Base-by-base conservation (phyloP, 2,888 invertebrate genomes). In the Melinaea menophilus region DNA sequence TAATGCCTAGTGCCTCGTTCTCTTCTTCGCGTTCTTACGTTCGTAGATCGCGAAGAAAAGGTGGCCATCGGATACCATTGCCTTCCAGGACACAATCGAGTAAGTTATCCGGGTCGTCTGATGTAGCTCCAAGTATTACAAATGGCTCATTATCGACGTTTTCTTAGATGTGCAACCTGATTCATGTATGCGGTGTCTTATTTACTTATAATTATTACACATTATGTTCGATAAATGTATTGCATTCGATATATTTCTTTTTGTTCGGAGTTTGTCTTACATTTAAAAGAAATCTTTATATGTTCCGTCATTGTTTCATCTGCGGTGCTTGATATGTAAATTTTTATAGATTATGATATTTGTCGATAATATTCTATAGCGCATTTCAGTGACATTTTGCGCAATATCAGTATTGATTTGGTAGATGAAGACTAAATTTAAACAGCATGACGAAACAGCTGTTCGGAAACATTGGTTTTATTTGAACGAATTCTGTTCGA, bases 1-100 rank as follows among this genome's bases (percentile, higher is more conserved):
- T 94, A 92, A 96, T 97, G 97, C 97, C 97, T 93, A 97, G 97
- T 94, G 97, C 97, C 92, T 97, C 97, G 89, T 96, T 97, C 92
- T 96, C 96, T 86, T 96, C 96, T 91, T 95, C 96, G 91, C 95
- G 96, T 93, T 95, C 96, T 92, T 96, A 96, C 92, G 95, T 96
- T 83, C 94, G 97, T 90, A 94, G 97, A 92, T 97, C 97, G 88
- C 94, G 96, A 86, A 95, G 97, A 92, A 96, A 97, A 95, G 96
- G 95, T 86, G 95, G 95, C 79, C 96, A 96, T 92, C 94, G 97
- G 85, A 95, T 95, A 86, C 95, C 95, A 78, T 91, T 95, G 86
- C 95, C 95, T 82, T 95, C 95, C 79, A 93, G 95, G 90, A 95
- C 95, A 83, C 94, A 94, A 92, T 94, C 95, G 90, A 95, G 95